A percentile compares a stretch with the other conserved stretches of the same genome.
phyloP scores from a whole-genome alignment of 2,113 vertebrate genomes.

The Elgaria multicarinata region DNA sequence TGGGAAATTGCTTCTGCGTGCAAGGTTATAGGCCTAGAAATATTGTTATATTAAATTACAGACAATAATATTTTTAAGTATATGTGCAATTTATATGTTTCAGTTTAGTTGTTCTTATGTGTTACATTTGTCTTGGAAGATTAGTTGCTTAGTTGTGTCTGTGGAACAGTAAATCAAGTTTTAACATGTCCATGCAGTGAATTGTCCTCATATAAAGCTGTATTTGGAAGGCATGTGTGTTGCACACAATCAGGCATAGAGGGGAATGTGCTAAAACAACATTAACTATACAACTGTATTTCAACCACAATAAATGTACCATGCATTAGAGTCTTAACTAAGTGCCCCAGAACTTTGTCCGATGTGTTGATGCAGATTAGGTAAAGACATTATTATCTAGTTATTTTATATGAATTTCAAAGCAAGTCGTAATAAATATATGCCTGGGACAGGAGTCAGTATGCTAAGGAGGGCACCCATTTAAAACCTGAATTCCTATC shows the following conservation, averaged over 20 bases:
- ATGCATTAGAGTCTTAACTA: slow-evolving; percentile 54
- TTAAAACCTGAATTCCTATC: background rate
- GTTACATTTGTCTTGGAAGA: slow-evolving; percentile 75
- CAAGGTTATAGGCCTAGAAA: slow-evolving; percentile 82
- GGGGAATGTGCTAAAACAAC: slow-evolving; percentile 16
- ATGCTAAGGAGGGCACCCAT: slow-evolving; percentile 8
- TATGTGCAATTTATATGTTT: slow-evolving; percentile 79
- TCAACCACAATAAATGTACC: slow-evolving; percentile 50
- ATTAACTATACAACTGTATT: slow-evolving; percentile 15
- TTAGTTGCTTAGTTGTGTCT: slow-evolving; percentile 70
- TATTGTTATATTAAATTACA: slow-evolving; percentile 83
- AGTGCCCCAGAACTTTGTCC: slow-evolving; percentile 56
- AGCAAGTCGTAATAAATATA: background rate
- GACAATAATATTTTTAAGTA: slow-evolving; percentile 83
- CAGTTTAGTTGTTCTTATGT: slow-evolving; percentile 73
- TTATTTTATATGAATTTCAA: slow-evolving; percentile 38
- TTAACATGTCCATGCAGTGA: slow-evolving; percentile 56
- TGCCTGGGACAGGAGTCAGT: background rate
- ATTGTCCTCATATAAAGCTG: slow-evolving; percentile 62
- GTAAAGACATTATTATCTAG: background rate
- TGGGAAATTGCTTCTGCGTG: slow-evolving; percentile 81
- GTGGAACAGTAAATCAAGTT: slow-evolving; percentile 70
- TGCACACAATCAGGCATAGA: slow-evolving; percentile 1
- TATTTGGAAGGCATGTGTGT: slow-evolving; percentile 3
- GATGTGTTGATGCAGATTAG: rapidly evolving